Evolutionary conservation across 2,888 invertebrate genomes (phyloP).

Genomic region (Clostera curtula): DNA sequence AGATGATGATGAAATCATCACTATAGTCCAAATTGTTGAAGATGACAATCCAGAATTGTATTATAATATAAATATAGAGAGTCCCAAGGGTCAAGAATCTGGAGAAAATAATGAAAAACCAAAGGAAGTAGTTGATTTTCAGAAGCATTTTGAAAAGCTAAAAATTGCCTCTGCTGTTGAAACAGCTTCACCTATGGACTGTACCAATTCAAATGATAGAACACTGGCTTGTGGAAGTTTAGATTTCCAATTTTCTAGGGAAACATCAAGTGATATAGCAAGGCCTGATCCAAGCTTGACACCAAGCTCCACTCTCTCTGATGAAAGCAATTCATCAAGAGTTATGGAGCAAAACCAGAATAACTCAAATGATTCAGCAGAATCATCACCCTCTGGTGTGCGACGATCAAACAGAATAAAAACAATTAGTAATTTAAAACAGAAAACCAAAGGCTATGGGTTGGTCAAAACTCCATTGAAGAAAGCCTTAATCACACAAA

Average conservation of each 20-base stretch:
- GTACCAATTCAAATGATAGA: conserved; percentile 32
- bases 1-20: conserved; percentile 68
- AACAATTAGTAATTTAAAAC: conserved; percentile 81
- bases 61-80: conserved; percentile 56
- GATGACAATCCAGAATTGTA: conserved; percentile 61
- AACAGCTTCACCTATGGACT: conserved; percentile 39
- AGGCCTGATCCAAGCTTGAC: conserved; percentile 64
- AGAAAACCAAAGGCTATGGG: conserved; percentile 79
- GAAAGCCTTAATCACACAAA: conserved; percentile 64
- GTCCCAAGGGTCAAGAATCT: conserved; percentile 33
- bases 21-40: conserved; percentile 68
- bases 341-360: conserved; percentile 46
- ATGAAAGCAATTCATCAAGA: conserved; percentile 64
- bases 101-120: conserved; percentile 21
- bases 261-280: conserved; percentile 28
- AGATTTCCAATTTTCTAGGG: conserved; percentile 41
- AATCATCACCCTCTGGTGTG: conserved; percentile 74
- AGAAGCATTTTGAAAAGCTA: conserved; percentile 56
- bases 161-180: conserved; percentile 36
- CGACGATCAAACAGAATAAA: conserved; percentile 85
- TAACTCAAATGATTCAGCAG: conserved; percentile 62
- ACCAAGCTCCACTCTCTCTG: conserved; percentile 61
- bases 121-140: conserved; percentile 43
- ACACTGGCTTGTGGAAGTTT: conserved; percentile 41
- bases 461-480: conserved; percentile 74